Percentiles rank a stretch among this genome's conserved stretches.
phyloP scores from a whole-genome alignment of 2,797 vertebrate species.

The Falco cherrug region DNA sequence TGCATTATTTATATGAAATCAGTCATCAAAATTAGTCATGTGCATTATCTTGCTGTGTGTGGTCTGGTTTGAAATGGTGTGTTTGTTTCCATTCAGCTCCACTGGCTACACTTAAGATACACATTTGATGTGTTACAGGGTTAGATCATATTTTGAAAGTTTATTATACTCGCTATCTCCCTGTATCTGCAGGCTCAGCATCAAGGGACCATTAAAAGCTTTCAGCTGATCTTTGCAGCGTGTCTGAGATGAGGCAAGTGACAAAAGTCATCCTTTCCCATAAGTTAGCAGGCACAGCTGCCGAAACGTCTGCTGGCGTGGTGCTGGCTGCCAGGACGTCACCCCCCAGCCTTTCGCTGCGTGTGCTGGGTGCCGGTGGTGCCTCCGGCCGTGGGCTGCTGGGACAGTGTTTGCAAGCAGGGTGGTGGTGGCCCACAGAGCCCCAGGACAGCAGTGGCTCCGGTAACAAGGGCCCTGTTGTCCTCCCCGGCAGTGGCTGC shows the following conservation, averaged over 20 bases:
- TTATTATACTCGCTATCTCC: conserved; percentile 45
- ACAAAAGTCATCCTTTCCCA: conserved; percentile 29
- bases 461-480: neutral
- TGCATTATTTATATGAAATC: conserved; percentile 64
- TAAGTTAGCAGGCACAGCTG: neutral
- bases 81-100: conserved; percentile 42
- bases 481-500: neutral
- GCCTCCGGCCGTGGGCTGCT: neutral
- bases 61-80: conserved; percentile 53
- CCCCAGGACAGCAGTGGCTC: neutral
- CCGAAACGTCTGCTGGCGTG: neutral
- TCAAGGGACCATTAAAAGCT: conserved; percentile 52
- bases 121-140: conserved; percentile 18
- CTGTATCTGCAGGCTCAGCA: conserved; percentile 60
- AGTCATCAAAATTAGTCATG: conserved; percentile 72
- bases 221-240: conserved; percentile 6
- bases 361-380: neutral
- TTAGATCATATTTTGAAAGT: conserved; percentile 65
- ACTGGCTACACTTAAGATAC: conserved; percentile 43
- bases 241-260: conserved; percentile 44
- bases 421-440: neutral
- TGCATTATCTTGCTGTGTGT: conserved; percentile 71
- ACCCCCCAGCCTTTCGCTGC: neutral
- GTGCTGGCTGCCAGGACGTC: neutral
- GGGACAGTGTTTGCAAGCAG: neutral